Evolutionary conservation across 2,113 vertebrate genomes (phyloP).

Genomic region (Muscicapa adusta): DNA sequence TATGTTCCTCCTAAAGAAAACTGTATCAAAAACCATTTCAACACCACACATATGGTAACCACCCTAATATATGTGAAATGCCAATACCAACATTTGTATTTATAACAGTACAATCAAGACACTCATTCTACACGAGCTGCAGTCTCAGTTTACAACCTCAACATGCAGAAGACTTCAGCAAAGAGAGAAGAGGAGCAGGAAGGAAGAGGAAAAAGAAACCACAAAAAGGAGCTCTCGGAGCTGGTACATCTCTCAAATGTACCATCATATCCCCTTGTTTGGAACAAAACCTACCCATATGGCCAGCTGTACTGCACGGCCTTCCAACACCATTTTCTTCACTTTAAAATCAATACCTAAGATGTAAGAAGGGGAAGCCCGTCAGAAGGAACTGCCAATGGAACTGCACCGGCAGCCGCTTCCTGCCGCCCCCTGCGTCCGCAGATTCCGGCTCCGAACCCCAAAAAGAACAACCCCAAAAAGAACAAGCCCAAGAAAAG

Average conservation of each 20-base stretch:
- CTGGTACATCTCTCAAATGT: accelerated
- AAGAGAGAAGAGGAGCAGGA: too few relatives aligned
- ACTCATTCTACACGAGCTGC: accelerated
- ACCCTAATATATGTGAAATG: too few relatives aligned
- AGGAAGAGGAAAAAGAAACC: neutral
- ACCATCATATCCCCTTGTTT: accelerated
- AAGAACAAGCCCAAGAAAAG: too few relatives aligned
- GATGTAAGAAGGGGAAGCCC: accelerated
- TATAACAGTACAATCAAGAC: accelerated
- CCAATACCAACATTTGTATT: too few relatives aligned
- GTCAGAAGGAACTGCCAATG: accelerated
- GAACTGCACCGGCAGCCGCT: neutral
- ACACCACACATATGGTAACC: too few relatives aligned
- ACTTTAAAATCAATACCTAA: slow-evolving; percentile 51
- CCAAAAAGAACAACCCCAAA: neutral
- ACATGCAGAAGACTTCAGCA: accelerated
- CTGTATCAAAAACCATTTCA: too few relatives aligned
- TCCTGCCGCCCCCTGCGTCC: accelerated
- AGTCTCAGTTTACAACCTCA: accelerated
- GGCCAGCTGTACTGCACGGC: neutral
- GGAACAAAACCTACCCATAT: slow-evolving; percentile 42
- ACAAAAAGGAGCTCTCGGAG: neutral
- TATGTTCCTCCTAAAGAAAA: too few relatives aligned
- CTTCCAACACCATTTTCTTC: slow-evolving; percentile 3
- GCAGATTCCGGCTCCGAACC: accelerated